These are phyloP conservation scores for Drosophila fuyamai DNA, from an alignment of 1,140 invertebrate genomes.

Conservation along the genomic window DNA sequence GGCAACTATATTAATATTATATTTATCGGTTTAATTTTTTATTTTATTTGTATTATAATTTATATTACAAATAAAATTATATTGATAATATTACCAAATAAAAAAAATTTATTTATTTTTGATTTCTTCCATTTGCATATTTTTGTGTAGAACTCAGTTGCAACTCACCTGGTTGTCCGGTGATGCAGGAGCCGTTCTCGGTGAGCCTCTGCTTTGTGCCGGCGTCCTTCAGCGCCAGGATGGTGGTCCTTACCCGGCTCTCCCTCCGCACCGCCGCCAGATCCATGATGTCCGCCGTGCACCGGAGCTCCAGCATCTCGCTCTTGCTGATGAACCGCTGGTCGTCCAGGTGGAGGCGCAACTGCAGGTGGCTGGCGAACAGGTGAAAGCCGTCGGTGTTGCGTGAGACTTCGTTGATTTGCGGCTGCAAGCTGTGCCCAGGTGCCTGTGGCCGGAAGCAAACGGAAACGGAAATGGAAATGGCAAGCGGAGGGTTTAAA, in stretches of 20 bases:
- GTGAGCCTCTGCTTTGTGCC: slow-evolving; percentile 74
- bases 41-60: too few species aligned
- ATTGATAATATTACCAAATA: too few species aligned
- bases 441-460: slow-evolving; percentile 60
- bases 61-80: too few species aligned
- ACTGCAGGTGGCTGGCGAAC: slow-evolving; percentile 71
- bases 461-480: slow-evolving; percentile 17
- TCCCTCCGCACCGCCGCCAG: slow-evolving; percentile 52
- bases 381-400: slow-evolving; percentile 74
- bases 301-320: slow-evolving; percentile 76
- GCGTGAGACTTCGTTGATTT: slow-evolving; percentile 80
- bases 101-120: too few species aligned
- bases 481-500: slow-evolving; percentile 12
- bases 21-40: background rate
- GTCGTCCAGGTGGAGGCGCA: slow-evolving; percentile 77
- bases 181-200: slow-evolving; percentile 63
- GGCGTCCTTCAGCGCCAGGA: slow-evolving; percentile 73
- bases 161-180: slow-evolving; percentile 58
- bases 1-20: background rate
- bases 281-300: slow-evolving; percentile 76
- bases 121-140: too few species aligned
- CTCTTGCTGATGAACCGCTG: slow-evolving; percentile 78
- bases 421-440: slow-evolving; percentile 65
- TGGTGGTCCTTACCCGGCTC: slow-evolving; percentile 58
- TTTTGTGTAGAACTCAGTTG: background rate